A percentile compares a stretch with the other conserved stretches of the same genome.
These are phyloP conservation scores for Sebastes diaconus DNA, from an alignment of 2,797 vertebrate species.

Conservation along the genomic window DNA sequence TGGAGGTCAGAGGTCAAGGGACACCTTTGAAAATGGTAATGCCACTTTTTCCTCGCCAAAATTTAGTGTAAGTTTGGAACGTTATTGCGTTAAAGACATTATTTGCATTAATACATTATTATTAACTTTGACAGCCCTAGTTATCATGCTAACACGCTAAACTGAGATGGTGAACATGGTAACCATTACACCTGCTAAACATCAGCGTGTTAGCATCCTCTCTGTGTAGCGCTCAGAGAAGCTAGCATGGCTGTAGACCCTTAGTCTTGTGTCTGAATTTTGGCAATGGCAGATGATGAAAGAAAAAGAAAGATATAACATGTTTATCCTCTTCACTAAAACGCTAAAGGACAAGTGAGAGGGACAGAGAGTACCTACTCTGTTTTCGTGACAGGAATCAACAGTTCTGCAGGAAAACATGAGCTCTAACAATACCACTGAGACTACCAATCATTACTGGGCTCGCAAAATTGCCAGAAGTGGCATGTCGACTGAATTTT, in stretches of 20 bases:
- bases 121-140: too few relatives aligned
- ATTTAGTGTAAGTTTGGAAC: fast-evolving
- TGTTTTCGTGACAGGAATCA: conserved; percentile 2
- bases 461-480: neutral
- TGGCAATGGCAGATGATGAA: neutral
- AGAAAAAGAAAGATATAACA: neutral
- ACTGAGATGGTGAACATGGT: too few relatives aligned
- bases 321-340: neutral
- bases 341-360: neutral
- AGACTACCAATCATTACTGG: conserved; percentile 1
- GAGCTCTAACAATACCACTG: neutral
- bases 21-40: too few relatives aligned
- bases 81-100: too few relatives aligned
- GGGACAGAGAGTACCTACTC: neutral
- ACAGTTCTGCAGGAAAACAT: neutral
- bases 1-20: too few relatives aligned
- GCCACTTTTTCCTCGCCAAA: too few relatives aligned
- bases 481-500: neutral
- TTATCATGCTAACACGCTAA: too few relatives aligned
- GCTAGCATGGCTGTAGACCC: too few relatives aligned
- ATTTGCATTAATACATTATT: too few relatives aligned
- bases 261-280: neutral
- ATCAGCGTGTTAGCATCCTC: neutral
- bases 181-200: neutral
- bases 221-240: too few relatives aligned